phyloP scores from a whole-genome alignment of 2,797 vertebrate genomes.

The Girardinus metallicus region DNA sequence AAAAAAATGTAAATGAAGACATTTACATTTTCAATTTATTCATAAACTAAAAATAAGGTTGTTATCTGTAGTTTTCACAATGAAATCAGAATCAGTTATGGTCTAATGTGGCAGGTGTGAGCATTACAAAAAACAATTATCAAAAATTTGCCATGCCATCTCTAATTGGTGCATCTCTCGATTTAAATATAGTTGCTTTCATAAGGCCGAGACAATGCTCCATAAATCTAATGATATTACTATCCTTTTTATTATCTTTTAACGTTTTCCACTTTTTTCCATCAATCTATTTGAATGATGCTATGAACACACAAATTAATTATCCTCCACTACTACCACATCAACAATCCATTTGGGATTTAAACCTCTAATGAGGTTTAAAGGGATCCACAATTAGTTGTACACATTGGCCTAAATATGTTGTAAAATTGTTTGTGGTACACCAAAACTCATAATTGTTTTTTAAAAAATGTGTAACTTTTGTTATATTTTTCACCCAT shows the following conservation, averaged over 20 bases:
- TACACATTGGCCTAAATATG: too few species aligned
- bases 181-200: constrained; percentile 11
- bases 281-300: constrained; percentile 12
- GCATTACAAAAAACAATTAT: not conserved
- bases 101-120: not conserved
- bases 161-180: not conserved
- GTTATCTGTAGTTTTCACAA: not conserved
- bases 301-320: constrained; percentile 57
- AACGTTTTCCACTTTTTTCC: constrained; percentile 41
- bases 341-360: constrained; percentile 50
- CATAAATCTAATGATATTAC: constrained; percentile 51
- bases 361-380: constrained; percentile 22
- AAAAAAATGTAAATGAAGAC: too few species aligned
- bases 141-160: not conserved
- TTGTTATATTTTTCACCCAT: too few species aligned
- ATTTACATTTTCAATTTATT: not conserved
- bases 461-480: too few species aligned
- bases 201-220: constrained; percentile 18
- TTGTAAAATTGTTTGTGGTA: too few species aligned
- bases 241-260: constrained; percentile 25
- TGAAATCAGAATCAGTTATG: not conserved
- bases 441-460: too few species aligned
- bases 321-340: constrained; percentile 35
- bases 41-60: not conserved
- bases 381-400: too few species aligned